Evolutionary conservation across 53 echinoderm and acorn worm species (phyloP).

Genomic region (Paelopatides confundens): DNA sequence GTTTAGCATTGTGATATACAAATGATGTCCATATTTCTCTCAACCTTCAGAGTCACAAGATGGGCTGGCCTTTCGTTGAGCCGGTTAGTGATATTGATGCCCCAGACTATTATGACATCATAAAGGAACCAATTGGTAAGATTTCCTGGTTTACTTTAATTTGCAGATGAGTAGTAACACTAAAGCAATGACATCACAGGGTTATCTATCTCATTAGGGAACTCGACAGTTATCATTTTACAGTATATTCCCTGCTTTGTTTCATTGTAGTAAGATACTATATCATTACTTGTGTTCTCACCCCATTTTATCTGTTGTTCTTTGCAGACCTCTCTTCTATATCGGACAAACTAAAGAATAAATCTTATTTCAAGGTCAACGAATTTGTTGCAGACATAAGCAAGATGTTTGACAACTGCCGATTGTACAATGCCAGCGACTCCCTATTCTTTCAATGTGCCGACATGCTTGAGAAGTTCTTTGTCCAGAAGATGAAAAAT

Average conservation of each 20-base stretch:
- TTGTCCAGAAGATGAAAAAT: constrained; percentile 94
- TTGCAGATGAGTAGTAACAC: no score
- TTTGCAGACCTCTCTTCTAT: constrained; percentile 79
- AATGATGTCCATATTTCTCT: no score
- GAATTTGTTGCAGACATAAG: constrained; percentile 93
- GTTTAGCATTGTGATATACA: no score
- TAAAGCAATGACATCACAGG: not conserved
- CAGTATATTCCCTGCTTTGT: no score
- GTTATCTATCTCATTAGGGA: not conserved
- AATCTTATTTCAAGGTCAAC: constrained; percentile 83
- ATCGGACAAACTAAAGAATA: constrained; percentile 84
- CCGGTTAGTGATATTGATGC: constrained; percentile 93
- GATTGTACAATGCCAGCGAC: constrained; percentile 95
- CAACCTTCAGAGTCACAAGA: constrained; percentile 99
- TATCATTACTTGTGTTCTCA: no score
- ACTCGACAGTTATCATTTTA: no score
- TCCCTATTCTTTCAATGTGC: constrained; percentile 99
- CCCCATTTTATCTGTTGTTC: no score
- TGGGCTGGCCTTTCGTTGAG: constrained; percentile 99
- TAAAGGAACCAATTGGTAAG: constrained; percentile 99
- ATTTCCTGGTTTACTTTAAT: not conserved
- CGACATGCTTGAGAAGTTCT: constrained; percentile 97
- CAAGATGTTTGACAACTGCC: constrained; percentile 97
- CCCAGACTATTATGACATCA: constrained; percentile 93
- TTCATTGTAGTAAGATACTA: no score